Conservation (phyloP, 2,888 invertebrate genomes). For the Pediacus dermestoides region DNA sequence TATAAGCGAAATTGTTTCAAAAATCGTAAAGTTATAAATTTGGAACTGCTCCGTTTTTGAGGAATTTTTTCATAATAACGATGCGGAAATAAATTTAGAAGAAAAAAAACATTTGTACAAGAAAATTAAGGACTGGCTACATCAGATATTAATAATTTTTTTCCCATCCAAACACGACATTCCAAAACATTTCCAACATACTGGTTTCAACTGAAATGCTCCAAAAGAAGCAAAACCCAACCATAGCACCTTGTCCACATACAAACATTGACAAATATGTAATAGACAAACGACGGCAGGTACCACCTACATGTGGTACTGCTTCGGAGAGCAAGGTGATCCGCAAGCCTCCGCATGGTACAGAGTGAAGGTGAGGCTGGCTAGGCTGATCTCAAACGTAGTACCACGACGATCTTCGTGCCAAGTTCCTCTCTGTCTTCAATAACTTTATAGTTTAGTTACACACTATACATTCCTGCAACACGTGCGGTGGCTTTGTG, state of each 20-base stretch:
- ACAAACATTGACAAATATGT: conserved; percentile 18
- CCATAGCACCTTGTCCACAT: background rate
- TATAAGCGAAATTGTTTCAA: too few relatives aligned
- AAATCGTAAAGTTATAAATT: too few relatives aligned
- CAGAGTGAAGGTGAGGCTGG: conserved; percentile 21
- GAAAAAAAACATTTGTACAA: too few relatives aligned
- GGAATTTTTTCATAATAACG: too few relatives aligned
- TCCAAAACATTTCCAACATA: conserved; percentile 2
- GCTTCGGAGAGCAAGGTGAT: conserved; percentile 25
- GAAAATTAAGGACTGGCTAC: conserved; percentile 1
- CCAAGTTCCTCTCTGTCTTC: conserved; percentile 3
- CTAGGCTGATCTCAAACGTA: background rate
- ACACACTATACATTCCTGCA: conserved; percentile 10
- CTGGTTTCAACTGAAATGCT: too few relatives aligned
- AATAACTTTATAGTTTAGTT: conserved; percentile 2
- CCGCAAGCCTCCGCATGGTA: conserved; percentile 20
- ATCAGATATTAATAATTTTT: conserved; percentile 4
- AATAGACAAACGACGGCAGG: conserved; percentile 18
- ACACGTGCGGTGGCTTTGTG: conserved; percentile 17
- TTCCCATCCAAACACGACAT: background rate
- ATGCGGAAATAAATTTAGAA: too few relatives aligned
- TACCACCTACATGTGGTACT: conserved; percentile 25
- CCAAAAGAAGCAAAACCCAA: background rate
- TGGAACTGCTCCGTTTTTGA: too few relatives aligned
- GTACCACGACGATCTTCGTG: background rate